Evolutionary conservation across 2,113 vertebrate species (phyloP).

Genomic region (Clarias magur): DNA sequence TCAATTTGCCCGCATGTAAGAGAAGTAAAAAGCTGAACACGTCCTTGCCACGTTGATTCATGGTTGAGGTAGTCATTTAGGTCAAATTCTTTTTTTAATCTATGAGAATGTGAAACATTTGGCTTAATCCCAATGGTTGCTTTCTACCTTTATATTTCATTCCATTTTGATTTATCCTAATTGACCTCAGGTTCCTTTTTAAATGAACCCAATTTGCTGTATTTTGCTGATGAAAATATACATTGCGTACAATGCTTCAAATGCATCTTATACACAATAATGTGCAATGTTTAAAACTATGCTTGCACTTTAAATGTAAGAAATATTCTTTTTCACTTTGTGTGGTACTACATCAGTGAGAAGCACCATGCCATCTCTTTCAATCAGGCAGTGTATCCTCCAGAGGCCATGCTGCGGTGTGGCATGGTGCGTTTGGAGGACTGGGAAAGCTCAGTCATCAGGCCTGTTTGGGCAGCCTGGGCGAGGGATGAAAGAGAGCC

Average conservation of each 20-base stretch:
- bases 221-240: constrained; percentile 50
- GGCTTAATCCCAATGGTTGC: constrained; percentile 64
- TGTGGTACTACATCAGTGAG: constrained; percentile 4
- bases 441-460: constrained; percentile 79
- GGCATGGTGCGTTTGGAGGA: constrained; percentile 47
- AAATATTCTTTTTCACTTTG: constrained; percentile 4
- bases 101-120: constrained; percentile 59
- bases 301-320: constrained; percentile 6
- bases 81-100: constrained; percentile 72
- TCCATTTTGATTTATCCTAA: constrained; percentile 71
- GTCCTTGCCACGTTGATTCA: constrained; percentile 63
- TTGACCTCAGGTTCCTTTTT: constrained; percentile 61
- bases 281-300: background rate
- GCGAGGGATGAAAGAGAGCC: constrained; percentile 75
- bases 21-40: constrained; percentile 63
- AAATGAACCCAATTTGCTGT: constrained; percentile 65
- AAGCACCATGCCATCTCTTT: constrained; percentile 25
- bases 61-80: constrained; percentile 64
- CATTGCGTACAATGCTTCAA: background rate
- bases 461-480: constrained; percentile 69
- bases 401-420: constrained; percentile 24
- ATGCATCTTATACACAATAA: background rate
- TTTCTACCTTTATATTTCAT: constrained; percentile 60
- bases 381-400: constrained; percentile 35
- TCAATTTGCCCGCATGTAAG: constrained; percentile 63